A percentile compares a stretch with the other conserved stretches of the same genome.
Evolutionary conservation across 2,113 vertebrate species (phyloP).

Genomic region (Phylloscopus trochilus): DNA sequence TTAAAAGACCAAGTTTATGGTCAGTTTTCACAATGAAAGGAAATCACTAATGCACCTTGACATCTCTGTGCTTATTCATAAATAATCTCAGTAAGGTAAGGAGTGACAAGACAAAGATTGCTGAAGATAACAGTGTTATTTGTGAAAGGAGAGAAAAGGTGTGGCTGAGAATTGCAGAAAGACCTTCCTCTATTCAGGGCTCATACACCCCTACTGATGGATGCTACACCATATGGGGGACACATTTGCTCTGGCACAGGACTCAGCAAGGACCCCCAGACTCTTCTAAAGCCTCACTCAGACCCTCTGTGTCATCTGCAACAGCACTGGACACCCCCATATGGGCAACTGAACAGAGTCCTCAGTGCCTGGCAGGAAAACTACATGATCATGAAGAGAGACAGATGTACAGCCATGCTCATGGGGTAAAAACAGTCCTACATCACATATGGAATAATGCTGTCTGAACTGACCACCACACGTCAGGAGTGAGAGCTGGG

Average conservation of each 20-base stretch:
- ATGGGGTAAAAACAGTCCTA: background rate
- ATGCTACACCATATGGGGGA: background rate
- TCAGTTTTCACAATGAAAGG: background rate
- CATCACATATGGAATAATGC: rapidly evolving
- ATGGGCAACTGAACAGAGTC: background rate
- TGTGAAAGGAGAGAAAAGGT: background rate
- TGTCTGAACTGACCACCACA: background rate
- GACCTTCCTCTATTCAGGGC: background rate
- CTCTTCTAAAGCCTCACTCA: background rate
- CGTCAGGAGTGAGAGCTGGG: background rate
- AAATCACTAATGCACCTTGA: background rate
- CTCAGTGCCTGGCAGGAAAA: background rate
- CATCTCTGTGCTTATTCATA: background rate
- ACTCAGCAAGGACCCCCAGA: background rate
- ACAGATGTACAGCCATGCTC: background rate
- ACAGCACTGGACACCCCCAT: background rate
- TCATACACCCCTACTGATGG: background rate
- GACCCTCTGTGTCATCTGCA: background rate
- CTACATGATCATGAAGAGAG: rapidly evolving
- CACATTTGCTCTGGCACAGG: background rate
- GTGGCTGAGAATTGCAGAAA: background rate
- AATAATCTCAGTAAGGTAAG: background rate
- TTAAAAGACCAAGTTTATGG: background rate
- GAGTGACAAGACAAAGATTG: background rate
- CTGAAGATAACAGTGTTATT: background rate